phyloP scores from a whole-genome alignment of 2,888 invertebrate species.

The Parelbella ahira region DNA sequence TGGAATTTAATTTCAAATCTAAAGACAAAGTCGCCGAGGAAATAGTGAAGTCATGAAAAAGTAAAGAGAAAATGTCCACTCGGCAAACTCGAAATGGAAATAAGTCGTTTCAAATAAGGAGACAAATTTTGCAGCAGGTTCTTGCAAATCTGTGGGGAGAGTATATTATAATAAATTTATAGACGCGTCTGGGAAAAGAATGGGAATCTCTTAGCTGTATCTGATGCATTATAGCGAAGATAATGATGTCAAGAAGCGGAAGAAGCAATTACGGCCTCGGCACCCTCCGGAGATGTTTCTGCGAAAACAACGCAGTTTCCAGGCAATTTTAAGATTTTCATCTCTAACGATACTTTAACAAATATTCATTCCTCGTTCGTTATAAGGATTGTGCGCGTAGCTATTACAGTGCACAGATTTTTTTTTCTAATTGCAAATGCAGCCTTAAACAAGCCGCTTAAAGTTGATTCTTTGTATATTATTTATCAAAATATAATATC shows the following conservation, averaged over 20 bases:
- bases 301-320: conserved; percentile 38
- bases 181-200: conserved; percentile 8
- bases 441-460: too few relatives aligned
- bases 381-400: not conserved
- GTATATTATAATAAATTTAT: conserved; percentile 20
- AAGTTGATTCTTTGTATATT: too few relatives aligned
- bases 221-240: conserved; percentile 67
- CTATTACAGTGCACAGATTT: conserved; percentile 3
- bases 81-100: conserved; percentile 19
- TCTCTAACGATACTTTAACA: conserved; percentile 45
- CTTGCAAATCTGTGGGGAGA: conserved; percentile 12
- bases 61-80: conserved; percentile 21
- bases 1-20: conserved; percentile 12
- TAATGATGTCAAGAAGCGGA: conserved; percentile 72
- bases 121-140: conserved; percentile 12
- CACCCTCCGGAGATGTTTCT: conserved; percentile 51
- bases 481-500: too few relatives aligned
- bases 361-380: conserved; percentile 9
- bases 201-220: conserved; percentile 39
- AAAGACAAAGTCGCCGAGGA: conserved; percentile 9
- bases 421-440: conserved; percentile 1
- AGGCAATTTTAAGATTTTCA: conserved; percentile 52
- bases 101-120: conserved; percentile 18
- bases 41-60: conserved; percentile 15
- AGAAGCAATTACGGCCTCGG: conserved; percentile 69